Conservation (phyloP, 2,797 vertebrate genomes). For the Scleropages formosus region DNA sequence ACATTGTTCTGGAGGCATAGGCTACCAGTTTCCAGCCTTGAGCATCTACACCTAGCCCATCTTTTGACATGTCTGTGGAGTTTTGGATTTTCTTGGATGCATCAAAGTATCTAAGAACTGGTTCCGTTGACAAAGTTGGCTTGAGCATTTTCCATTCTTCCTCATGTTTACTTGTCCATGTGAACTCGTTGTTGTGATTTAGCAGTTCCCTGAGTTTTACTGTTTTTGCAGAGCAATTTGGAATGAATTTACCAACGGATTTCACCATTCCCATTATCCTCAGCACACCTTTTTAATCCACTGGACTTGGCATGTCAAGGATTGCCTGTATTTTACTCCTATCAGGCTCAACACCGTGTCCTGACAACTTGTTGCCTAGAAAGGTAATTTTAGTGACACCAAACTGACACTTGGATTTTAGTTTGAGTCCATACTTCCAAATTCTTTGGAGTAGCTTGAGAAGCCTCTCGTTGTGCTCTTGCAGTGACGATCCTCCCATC, state of each 20-base stretch:
- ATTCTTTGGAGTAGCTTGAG: slow-evolving; percentile 26
- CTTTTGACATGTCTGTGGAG: slow-evolving; percentile 33
- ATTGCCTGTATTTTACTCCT: too few species aligned
- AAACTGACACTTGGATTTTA: slow-evolving; percentile 28
- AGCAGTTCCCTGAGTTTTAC: slow-evolving; percentile 28
- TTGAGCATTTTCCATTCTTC: slow-evolving; percentile 28
- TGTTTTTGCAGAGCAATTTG: slow-evolving; percentile 33
- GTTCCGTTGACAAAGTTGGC: slow-evolving; percentile 22
- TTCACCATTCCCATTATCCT: slow-evolving; percentile 33
- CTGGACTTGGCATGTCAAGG: too few species aligned
- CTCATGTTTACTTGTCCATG: slow-evolving; percentile 26
- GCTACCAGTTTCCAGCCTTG: slow-evolving; percentile 20
- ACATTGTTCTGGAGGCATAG: slow-evolving; percentile 34
- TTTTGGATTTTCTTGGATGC: too few species aligned
- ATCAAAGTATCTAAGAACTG: slow-evolving; percentile 33
- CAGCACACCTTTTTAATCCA: slow-evolving; percentile 30
- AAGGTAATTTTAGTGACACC: not conserved
- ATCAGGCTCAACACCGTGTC: slow-evolving; percentile 22
- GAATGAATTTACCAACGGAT: slow-evolving; percentile 42
- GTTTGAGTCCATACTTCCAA: slow-evolving; percentile 8
- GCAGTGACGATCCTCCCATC: slow-evolving; percentile 19
- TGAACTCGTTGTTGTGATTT: not conserved
- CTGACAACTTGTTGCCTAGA: slow-evolving; percentile 18
- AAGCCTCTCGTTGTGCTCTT: too few species aligned
- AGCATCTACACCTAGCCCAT: slow-evolving; percentile 26